These are phyloP conservation scores for Magallana ariakensis DNA, from an alignment of 1,140 invertebrate genomes.

Conservation along the genomic window DNA sequence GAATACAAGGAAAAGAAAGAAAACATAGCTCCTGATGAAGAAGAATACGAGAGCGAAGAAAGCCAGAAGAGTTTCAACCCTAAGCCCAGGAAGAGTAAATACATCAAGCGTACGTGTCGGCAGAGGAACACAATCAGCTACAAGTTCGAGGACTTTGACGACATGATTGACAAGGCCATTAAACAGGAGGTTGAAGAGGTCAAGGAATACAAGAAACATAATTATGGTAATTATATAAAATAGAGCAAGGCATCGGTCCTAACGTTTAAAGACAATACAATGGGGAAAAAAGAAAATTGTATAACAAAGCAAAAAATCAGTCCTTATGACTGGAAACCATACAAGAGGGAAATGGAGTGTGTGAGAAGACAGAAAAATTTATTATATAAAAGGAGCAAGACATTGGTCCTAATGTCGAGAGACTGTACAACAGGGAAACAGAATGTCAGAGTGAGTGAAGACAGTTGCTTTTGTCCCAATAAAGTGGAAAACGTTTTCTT, in stretches of 20 bases:
- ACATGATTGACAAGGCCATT: conserved; percentile 95
- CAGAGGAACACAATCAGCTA: conserved; percentile 84
- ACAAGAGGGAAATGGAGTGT: too few species aligned
- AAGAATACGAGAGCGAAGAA: conserved; percentile 48
- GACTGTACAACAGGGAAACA: too few species aligned
- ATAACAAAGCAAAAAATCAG: too few species aligned
- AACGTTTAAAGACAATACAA: too few species aligned
- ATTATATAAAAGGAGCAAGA: too few species aligned
- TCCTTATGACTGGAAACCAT: too few species aligned
- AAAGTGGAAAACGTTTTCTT: too few species aligned
- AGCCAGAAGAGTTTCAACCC: conserved; percentile 63
- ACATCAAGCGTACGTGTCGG: conserved; percentile 73
- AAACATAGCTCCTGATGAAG: conserved; percentile 55
- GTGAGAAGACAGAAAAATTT: too few species aligned
- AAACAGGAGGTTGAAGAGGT: conserved; percentile 81
- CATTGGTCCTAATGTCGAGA: too few species aligned
- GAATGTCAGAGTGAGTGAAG: too few species aligned
- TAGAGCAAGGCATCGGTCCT: not conserved
- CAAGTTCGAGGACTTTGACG: conserved; percentile 94
- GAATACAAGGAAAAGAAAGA: conserved; percentile 56
- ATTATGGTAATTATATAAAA: conserved; percentile 27
- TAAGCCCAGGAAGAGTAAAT: conserved; percentile 53
- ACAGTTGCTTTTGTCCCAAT: too few species aligned
- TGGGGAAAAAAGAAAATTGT: too few species aligned
- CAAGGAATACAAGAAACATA: conserved; percentile 30